Conservation (phyloP, 30 jellyfish, hydroid and myxozoan species). For the Aurelia aurita region DNA sequence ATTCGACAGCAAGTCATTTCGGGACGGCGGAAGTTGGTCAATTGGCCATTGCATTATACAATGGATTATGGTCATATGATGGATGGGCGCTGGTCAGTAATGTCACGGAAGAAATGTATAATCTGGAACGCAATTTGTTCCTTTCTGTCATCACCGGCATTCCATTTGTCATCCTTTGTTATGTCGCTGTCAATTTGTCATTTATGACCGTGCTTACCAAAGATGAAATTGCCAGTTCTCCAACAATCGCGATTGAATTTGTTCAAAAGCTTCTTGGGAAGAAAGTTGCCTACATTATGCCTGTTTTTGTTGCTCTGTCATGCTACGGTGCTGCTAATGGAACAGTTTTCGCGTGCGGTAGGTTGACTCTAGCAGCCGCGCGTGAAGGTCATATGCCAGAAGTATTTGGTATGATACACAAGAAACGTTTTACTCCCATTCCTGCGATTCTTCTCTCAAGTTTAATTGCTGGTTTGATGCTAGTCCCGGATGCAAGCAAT, state of each 20-base stretch:
- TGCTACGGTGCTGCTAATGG: constrained; percentile 82
- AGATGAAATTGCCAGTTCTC: constrained; percentile 36
- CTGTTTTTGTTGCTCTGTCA: constrained; percentile 71
- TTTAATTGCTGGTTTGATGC: constrained; percentile 53
- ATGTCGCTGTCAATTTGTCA: constrained; percentile 51
- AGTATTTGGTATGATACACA: constrained; percentile 61
- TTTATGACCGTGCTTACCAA: constrained; percentile 56
- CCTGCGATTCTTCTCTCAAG: constrained; percentile 70
- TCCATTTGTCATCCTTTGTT: constrained; percentile 72
- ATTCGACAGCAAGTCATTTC: constrained; percentile 1
- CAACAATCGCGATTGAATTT: constrained; percentile 69
- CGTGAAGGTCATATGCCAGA: constrained; percentile 87
- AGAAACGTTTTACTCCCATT: constrained; percentile 66
- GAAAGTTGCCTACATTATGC: constrained; percentile 66
- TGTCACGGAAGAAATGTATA: constrained; percentile 75
- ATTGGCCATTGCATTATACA: constrained; percentile 58
- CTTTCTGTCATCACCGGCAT: constrained; percentile 67
- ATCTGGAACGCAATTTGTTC: constrained; percentile 71
- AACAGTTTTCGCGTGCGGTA: constrained; percentile 71
- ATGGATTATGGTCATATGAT: constrained; percentile 77
- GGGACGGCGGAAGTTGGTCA: constrained; percentile 30
- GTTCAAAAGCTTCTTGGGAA: constrained; percentile 57
- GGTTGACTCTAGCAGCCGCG: constrained; percentile 82
- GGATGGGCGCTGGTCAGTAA: constrained; percentile 78
- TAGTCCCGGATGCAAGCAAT: constrained; percentile 72